Conservation (phyloP, 2,888 invertebrate species). For the Eumacrocentrus americanus region DNA sequence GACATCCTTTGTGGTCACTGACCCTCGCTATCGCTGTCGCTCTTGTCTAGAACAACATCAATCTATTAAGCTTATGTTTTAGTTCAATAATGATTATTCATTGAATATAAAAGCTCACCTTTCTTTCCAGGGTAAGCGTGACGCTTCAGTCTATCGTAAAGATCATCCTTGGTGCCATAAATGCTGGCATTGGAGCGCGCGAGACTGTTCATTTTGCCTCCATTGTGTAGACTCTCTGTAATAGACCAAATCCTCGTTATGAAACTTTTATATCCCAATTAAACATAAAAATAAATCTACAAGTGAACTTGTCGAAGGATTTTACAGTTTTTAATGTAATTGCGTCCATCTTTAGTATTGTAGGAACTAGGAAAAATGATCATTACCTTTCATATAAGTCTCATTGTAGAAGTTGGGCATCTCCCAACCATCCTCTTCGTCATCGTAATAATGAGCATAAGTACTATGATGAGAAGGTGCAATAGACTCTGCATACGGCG, state of each 20-base stretch:
- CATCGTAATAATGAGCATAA: slow-evolving; percentile 94
- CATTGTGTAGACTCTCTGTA: slow-evolving; percentile 78
- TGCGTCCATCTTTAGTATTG: no score
- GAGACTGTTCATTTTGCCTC: slow-evolving; percentile 89
- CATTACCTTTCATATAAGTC: slow-evolving; percentile 87
- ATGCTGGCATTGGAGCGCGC: slow-evolving; percentile 92
- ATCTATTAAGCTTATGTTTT: slow-evolving; percentile 34
- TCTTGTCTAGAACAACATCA: slow-evolving; percentile 76
- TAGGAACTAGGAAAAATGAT: slow-evolving; percentile 6
- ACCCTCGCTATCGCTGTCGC: slow-evolving; percentile 93
- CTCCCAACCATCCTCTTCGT: slow-evolving; percentile 96
- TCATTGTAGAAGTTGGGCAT: slow-evolving; percentile 98
- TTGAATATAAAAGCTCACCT: slow-evolving; percentile 69
- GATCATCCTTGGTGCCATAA: slow-evolving; percentile 93
- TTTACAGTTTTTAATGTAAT: no score
- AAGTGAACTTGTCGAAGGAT: no score
- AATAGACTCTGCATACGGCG: slow-evolving; percentile 93
- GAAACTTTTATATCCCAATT: no score
- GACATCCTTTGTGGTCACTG: slow-evolving; percentile 66
- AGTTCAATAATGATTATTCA: slow-evolving; percentile 35
- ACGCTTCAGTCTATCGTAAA: slow-evolving; percentile 92
- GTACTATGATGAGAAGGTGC: slow-evolving; percentile 95
- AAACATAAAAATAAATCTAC: no score
- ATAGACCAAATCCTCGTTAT: no score
- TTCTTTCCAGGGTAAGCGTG: slow-evolving; percentile 95